Conservation (phyloP, 2,113 vertebrate species). For the Rallus limicola region DNA sequence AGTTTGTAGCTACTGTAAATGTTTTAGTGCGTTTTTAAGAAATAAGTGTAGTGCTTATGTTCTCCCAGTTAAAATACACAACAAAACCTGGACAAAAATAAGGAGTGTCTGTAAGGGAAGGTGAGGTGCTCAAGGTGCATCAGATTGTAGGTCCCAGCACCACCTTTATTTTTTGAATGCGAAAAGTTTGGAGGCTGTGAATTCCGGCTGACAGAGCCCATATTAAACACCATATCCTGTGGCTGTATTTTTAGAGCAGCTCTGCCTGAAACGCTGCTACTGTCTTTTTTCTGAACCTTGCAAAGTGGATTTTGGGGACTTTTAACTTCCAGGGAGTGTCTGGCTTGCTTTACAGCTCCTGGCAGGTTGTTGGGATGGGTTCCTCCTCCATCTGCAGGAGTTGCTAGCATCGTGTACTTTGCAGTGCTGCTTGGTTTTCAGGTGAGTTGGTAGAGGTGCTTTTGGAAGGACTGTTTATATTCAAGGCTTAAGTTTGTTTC, state of each 20-base stretch:
- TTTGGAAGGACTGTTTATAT: not conserved
- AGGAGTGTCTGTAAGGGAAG: not conserved
- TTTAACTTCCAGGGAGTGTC: not conserved
- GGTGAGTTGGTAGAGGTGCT: not conserved
- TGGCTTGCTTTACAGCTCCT: not conserved
- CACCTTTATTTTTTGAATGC: not conserved
- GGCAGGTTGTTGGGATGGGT: not conserved
- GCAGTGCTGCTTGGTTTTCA: not conserved
- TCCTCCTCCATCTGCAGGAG: not conserved
- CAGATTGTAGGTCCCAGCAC: not conserved
- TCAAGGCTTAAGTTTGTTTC: not conserved
- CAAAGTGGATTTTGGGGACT: not conserved
- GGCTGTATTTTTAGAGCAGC: not conserved
- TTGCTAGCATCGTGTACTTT: rapidly evolving
- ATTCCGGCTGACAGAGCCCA: not conserved
- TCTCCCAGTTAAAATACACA: not conserved
- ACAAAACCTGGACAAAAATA: not conserved
- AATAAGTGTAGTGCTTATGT: not conserved
- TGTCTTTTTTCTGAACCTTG: not conserved
- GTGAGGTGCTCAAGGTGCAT: not conserved
- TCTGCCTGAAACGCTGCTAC: not conserved
- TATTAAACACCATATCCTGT: not conserved
- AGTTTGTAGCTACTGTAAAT: constrained; percentile 45
- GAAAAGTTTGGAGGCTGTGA: not conserved
- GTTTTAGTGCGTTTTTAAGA: constrained; percentile 48